Percentiles rank a stretch among this genome's conserved stretches.
phyloP scores from a whole-genome alignment of 2,113 vertebrate genomes.

The Dromaius novaehollandiae region DNA sequence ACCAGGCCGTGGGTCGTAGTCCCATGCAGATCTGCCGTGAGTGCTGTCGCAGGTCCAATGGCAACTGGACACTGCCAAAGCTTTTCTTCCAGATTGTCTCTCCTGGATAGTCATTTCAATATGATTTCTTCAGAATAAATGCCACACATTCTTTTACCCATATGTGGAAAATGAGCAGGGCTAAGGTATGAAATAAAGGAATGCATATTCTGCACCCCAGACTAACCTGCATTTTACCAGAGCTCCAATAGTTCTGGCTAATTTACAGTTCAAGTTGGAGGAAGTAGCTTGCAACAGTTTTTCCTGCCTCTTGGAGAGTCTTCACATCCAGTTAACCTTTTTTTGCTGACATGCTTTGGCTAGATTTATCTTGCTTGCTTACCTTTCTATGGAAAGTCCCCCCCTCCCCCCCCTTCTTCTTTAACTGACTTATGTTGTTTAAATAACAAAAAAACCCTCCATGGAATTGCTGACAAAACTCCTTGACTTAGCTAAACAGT shows the following conservation, averaged over 20 bases:
- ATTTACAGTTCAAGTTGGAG: background rate
- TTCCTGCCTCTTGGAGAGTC: background rate
- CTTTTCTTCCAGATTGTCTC: background rate
- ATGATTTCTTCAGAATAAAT: background rate
- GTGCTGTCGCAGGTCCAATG: background rate
- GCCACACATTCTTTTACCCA: accelerated
- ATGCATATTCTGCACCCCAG: background rate
- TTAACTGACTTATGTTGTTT: background rate
- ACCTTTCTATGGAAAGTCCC: background rate
- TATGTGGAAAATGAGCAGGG: background rate
- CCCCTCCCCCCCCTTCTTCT: too few relatives aligned
- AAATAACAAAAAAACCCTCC: background rate
- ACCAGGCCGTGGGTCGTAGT: background rate
- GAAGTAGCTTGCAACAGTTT: background rate
- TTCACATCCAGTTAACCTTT: background rate
- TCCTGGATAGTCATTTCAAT: background rate
- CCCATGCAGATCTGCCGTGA: accelerated
- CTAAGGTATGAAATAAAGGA: background rate
- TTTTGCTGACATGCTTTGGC: background rate
- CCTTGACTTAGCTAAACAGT: background rate
- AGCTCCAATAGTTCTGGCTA: background rate
- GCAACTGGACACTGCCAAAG: background rate
- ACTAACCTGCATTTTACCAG: background rate
- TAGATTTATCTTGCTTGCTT: background rate
- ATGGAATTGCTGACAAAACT: background rate